Conservation (phyloP, 2,888 invertebrate species). For the Cephus spinipes region DNA sequence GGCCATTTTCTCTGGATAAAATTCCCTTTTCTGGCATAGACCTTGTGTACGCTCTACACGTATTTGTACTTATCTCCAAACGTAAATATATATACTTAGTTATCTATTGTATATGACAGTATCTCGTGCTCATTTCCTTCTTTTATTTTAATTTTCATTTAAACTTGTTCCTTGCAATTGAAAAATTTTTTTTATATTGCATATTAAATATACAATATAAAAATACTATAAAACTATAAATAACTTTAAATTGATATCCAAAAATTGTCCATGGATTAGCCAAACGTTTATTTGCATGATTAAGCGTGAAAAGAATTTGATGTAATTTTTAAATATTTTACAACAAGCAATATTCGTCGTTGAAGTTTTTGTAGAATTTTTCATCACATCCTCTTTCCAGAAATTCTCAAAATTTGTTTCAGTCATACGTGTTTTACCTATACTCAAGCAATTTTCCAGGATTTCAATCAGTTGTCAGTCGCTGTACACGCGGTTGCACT, state of each 20-base stretch:
- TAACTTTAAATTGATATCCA: not conserved
- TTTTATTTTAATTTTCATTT: not conserved
- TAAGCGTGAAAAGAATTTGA: not conserved
- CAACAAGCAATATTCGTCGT: not conserved
- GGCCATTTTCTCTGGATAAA: not conserved
- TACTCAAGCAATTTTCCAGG: not conserved
- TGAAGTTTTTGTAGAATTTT: not conserved
- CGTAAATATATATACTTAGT: not conserved
- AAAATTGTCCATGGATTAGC: not conserved
- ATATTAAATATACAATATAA: no score
- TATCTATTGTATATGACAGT: not conserved
- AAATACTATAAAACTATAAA: not conserved
- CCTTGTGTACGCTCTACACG: not conserved
- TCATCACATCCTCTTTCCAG: not conserved
- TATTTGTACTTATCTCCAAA: not conserved
- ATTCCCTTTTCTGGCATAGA: not conserved
- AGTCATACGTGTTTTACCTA: not conserved
- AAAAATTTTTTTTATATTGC: not conserved
- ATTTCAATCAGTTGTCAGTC: not conserved
- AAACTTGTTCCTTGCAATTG: not conserved
- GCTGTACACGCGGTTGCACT: not conserved
- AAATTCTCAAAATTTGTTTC: not conserved
- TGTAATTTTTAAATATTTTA: not conserved
- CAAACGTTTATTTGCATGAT: not conserved
- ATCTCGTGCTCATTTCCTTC: not conserved